Evolutionary conservation across 2,888 invertebrate species (phyloP).

Genomic region (Lithodes maja): DNA sequence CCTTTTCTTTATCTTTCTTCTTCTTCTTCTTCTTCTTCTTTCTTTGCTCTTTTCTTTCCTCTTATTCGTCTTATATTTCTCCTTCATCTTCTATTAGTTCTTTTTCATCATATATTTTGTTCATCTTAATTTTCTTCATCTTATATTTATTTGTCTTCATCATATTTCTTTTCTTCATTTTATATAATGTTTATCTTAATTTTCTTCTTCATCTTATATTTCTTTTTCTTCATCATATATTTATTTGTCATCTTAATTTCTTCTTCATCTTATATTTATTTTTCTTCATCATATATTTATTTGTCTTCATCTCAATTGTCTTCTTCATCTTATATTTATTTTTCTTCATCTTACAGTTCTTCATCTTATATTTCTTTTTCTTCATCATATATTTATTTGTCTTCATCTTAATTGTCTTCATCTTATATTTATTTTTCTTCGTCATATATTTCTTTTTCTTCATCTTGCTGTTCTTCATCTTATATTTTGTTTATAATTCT

Average conservation of each 20-base stretch:
- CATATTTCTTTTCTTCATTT: background rate
- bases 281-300: background rate
- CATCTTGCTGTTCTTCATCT: background rate
- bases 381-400: background rate
- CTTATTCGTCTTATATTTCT: too few species aligned
- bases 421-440: background rate
- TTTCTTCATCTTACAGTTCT: constrained; percentile 10
- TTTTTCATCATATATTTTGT: too few species aligned
- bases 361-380: background rate
- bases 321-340: constrained; percentile 3
- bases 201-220: too few species aligned
- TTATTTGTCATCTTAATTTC: background rate
- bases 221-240: too few species aligned
- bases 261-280: background rate
- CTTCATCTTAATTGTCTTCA: too few species aligned
- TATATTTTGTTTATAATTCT: background rate
- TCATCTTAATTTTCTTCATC: too few species aligned
- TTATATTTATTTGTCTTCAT: background rate
- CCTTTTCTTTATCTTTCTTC: too few species aligned
- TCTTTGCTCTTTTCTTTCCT: too few species aligned
- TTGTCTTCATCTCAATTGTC: background rate
- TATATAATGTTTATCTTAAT: too few species aligned
- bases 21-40: too few species aligned
- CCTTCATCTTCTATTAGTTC: too few species aligned
- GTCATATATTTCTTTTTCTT: background rate